Evolutionary conservation across 2,113 vertebrate species (phyloP).

Genomic region (Gymnogyps californianus): DNA sequence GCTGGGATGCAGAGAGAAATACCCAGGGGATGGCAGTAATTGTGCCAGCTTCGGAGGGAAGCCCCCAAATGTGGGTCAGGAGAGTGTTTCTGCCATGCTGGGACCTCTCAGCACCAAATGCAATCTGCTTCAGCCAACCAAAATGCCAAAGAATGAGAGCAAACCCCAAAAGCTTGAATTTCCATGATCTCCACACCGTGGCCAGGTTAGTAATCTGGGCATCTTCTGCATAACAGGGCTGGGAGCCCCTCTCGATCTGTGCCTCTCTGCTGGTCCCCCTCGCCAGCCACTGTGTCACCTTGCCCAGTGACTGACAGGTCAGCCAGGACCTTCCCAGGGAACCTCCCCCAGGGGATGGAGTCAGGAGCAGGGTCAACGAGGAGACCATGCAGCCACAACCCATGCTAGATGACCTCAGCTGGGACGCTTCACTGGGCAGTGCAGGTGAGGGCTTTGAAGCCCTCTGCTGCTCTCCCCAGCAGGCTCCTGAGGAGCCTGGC

Average conservation of each 20-base stretch:
- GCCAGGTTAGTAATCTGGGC: background rate
- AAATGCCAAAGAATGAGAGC: background rate
- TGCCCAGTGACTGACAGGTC: accelerated
- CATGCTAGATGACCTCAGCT: accelerated
- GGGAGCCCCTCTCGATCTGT: background rate
- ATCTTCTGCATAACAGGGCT: background rate
- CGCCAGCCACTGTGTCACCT: background rate
- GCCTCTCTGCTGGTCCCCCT: background rate
- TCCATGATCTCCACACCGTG: accelerated
- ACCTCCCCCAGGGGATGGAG: background rate
- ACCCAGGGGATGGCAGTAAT: background rate
- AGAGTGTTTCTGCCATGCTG: background rate
- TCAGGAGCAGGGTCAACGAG: background rate
- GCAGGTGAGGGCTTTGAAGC: background rate
- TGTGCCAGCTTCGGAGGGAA: background rate
- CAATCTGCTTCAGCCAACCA: background rate
- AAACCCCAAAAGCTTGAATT: background rate
- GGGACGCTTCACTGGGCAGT: background rate
- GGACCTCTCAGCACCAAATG: background rate
- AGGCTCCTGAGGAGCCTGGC: background rate
- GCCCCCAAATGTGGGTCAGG: background rate
- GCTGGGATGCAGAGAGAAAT: background rate
- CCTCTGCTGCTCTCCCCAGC: background rate
- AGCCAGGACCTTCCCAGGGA: background rate
- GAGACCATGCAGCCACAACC: background rate